These are phyloP conservation scores for Epizoanthus rinbou DNA, from an alignment of 92 coral and sea anemone species.

Conservation along the genomic window DNA sequence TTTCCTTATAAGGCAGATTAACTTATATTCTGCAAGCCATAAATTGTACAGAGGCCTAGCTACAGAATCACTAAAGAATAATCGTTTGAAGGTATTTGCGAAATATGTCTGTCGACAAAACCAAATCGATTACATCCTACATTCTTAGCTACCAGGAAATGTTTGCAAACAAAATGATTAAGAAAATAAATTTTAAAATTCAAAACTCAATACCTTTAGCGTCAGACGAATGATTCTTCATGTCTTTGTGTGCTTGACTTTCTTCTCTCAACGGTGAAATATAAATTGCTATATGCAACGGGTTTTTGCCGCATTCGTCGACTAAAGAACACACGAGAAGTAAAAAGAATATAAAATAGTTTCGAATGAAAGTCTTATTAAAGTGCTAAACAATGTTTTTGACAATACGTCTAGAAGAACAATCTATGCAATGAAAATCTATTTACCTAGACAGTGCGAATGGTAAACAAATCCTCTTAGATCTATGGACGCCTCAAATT, in stretches of 20 bases:
- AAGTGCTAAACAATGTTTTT: background rate
- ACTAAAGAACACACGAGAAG: background rate
- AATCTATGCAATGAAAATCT: conserved; percentile 4
- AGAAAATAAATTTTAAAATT: background rate
- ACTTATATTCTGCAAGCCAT: no score
- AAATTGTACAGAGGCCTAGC: no score
- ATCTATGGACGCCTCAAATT: background rate
- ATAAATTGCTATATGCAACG: background rate
- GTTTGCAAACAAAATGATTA: background rate
- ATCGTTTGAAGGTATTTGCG: background rate
- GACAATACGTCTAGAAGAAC: conserved; percentile 22
- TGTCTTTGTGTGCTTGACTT: background rate
- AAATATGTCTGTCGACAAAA: no score
- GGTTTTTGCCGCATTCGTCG: no score
- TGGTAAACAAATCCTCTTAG: conserved; percentile 14
- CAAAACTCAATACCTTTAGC: conserved; percentile 7
- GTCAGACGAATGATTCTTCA: conserved; percentile 36
- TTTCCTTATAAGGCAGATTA: no score
- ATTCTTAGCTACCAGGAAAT: conserved; percentile 22
- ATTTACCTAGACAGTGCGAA: conserved; percentile 10
- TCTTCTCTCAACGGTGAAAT: background rate
- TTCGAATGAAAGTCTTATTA: background rate
- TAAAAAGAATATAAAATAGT: conserved; percentile 3
- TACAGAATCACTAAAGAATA: background rate
- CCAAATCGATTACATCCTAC: background rate